Base-by-base conservation (phyloP, 1,140 invertebrate genomes). In the Drosophila bocki region DNA sequence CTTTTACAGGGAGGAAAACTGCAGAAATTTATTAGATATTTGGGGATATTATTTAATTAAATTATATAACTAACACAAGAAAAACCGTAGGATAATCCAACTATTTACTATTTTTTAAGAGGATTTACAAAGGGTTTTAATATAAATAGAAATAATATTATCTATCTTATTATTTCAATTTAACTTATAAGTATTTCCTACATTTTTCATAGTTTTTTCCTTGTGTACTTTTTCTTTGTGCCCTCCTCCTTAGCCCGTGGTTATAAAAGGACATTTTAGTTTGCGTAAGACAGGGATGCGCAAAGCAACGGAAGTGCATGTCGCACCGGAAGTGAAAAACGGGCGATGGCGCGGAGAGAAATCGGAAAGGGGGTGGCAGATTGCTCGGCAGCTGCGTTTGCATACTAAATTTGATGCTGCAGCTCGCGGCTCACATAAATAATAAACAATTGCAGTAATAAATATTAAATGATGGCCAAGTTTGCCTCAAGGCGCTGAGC, bases 231-330 rank as follows among this genome's bases (percentile, higher is more conserved):
- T 35, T 42, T 61, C 81, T 71, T 68, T 74, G 67, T 76, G 42
- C 42, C 60, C 54, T 58, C 17, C 42, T 59, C 29, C 57, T 45
- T 53, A 22, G 60, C 61, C 62, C 0, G 1, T 41, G 56, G 51
- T 39, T 22, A 78, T 70, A 78, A 88, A 83, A 84, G 56, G 80
- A 78, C 69, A 81, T 67, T 84, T 60, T 53, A 57, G 70, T 50
- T 64, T 65, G 70, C 57, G 26, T 58, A 60, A 59, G 75, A 71
- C 68, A 77, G 74, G 62, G 58, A 74, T 67, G 61, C 56, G 84
- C 81, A 85, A 75, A 81, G 74, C 78, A 75, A 62, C 85, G 85
- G 85, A 88, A 88, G 86, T 88, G 85, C 86, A 88, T 85, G 85
- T 79, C 85, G 85, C 85, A 85, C 62, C 78, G 85, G 85, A 87